These are phyloP conservation scores for Thamnaconus septentrionalis DNA, from an alignment of 2,113 vertebrate species.

Conservation along the genomic window DNA sequence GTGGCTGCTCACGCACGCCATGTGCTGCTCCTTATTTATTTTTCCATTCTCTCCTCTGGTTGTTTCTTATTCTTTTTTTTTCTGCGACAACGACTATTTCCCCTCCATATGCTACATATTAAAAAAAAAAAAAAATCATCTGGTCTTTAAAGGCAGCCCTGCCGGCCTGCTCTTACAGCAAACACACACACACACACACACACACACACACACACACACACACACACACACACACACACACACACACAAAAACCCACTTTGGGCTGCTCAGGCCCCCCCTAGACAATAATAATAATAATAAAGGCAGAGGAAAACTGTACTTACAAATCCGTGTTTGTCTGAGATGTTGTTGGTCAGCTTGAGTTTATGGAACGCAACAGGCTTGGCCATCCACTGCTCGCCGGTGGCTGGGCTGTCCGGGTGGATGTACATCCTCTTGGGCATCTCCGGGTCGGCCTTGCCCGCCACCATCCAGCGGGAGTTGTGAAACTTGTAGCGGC, in stretches of 20 bases:
- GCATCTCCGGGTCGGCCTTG: conserved; percentile 98
- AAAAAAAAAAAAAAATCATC: no score
- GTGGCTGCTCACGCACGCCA: background rate
- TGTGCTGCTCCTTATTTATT: background rate
- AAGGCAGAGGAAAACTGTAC: conserved; percentile 60
- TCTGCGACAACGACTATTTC: no score
- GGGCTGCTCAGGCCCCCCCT: no score
- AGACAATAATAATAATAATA: background rate
- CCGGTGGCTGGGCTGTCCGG: conserved; percentile 97
- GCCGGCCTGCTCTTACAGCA: background rate
- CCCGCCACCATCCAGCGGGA: conserved; percentile 99
- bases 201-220: no score
- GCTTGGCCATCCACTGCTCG: conserved; percentile 99
- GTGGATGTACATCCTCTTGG: conserved; percentile 98
- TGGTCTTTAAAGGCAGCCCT: no score
- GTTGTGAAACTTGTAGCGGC: conserved; percentile 98
- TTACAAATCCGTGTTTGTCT: conserved; percentile 99
- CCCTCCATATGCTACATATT: no score
- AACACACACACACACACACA: no score
- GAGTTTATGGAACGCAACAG: conserved; percentile 97
- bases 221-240: no score
- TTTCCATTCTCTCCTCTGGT: background rate
- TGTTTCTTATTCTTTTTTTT: background rate
- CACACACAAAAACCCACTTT: background rate
- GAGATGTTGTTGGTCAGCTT: conserved; percentile 99